Conservation (phyloP, 1,140 invertebrate species). For the Trissolcus basalis region DNA sequence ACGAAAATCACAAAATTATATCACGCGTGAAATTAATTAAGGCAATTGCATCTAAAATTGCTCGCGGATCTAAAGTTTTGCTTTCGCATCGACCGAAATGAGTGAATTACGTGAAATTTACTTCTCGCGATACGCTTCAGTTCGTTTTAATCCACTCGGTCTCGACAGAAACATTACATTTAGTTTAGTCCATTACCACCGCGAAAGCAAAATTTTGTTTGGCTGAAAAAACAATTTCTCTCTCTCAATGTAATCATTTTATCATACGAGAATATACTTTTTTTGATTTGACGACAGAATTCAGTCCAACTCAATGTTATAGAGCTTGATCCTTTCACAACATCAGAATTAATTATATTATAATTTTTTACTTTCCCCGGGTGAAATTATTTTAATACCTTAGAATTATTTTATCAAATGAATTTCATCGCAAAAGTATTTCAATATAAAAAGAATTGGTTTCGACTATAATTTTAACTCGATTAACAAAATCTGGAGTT, state of each 20-base stretch:
- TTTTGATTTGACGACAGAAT: constrained; percentile 3
- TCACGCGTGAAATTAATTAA: constrained; percentile 14
- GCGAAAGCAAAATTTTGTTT: constrained; percentile 46
- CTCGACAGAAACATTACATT: constrained; percentile 40
- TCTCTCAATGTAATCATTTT: constrained; percentile 23
- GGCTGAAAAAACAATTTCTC: constrained; percentile 29
- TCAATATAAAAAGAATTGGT: too few species aligned
- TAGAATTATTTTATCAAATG: too few species aligned
- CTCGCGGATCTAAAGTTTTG: constrained; percentile 13
- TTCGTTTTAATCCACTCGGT: constrained; percentile 40
- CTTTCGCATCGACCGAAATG: constrained; percentile 18
- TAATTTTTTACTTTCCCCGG: too few species aligned
- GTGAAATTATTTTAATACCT: too few species aligned
- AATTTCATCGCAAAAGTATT: too few species aligned
- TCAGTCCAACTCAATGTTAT: too few species aligned
- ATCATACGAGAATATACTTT: constrained; percentile 9
- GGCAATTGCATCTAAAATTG: constrained; percentile 9
- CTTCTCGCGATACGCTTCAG: constrained; percentile 28
- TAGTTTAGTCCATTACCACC: constrained; percentile 35
- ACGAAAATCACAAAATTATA: constrained; percentile 8
- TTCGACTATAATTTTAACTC: too few species aligned
- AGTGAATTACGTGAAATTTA: constrained; percentile 34
- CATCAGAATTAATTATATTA: too few species aligned
- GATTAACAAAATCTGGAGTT: too few species aligned
- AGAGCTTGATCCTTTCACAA: too few species aligned